phyloP scores from a whole-genome alignment of 1,140 invertebrate species.

The Hycleus phaleratus region DNA sequence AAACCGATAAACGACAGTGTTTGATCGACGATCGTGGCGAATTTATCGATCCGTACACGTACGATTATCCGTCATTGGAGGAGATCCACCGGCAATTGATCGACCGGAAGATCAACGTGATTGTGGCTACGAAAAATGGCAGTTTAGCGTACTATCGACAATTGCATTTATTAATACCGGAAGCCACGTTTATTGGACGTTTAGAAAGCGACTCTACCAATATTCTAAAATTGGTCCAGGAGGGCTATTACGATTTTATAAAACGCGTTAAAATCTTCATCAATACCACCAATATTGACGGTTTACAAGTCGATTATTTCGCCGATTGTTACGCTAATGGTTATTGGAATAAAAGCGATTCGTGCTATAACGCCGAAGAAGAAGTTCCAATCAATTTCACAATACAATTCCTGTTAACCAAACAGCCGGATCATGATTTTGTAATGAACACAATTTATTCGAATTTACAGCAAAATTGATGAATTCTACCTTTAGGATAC shows the following conservation, averaged over 20 bases:
- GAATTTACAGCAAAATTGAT: not conserved
- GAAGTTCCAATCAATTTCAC: constrained; percentile 51
- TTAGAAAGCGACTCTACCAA: constrained; percentile 52
- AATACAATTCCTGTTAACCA: constrained; percentile 45
- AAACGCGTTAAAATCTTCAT: constrained; percentile 50
- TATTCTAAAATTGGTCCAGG: constrained; percentile 51
- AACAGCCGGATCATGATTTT: not conserved
- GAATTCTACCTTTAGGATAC: constrained; percentile 26
- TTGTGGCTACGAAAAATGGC: not conserved
- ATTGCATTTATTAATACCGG: constrained; percentile 43
- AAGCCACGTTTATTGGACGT: constrained; percentile 50
- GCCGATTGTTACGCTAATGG: constrained; percentile 47
- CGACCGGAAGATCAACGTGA: constrained; percentile 41
- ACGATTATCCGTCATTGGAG: constrained; percentile 56
- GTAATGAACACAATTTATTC: not conserved
- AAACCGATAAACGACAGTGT: constrained; percentile 44
- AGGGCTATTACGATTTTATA: constrained; percentile 48
- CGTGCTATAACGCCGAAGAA: constrained; percentile 47
- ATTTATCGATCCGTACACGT: constrained; percentile 45
- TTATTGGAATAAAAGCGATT: constrained; percentile 41
- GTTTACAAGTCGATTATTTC: constrained; percentile 48
- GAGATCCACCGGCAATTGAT: constrained; percentile 50
- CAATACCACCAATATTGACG: constrained; percentile 38
- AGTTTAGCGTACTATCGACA: constrained; percentile 44
- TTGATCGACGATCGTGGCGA: constrained; percentile 49